A percentile compares a stretch with the other conserved stretches of the same genome.
phyloP scores from a whole-genome alignment of 2,888 invertebrate species.

The Shargacucullia verbasci region DNA sequence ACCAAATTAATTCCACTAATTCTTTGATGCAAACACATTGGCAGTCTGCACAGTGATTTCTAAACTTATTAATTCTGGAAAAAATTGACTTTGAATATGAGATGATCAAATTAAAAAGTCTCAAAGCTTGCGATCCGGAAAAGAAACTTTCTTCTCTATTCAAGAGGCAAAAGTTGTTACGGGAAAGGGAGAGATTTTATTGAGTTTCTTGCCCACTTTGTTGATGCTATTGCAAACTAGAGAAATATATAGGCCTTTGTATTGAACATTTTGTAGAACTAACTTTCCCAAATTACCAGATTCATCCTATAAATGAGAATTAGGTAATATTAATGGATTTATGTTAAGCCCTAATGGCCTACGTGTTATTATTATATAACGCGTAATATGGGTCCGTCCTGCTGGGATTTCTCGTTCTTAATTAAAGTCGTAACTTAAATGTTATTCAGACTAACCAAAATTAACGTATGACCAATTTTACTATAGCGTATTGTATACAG shows the following conservation, averaged over 20 bases:
- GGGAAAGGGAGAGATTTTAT: conserved; percentile 42
- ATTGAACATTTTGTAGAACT: neutral
- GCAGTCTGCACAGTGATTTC: too few species aligned
- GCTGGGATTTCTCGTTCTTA: conserved; percentile 23
- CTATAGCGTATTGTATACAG: conserved; percentile 8
- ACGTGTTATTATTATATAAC: conserved; percentile 17
- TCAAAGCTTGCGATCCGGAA: conserved; percentile 22
- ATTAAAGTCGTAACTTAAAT: conserved; percentile 45
- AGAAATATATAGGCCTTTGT: conserved; percentile 5
- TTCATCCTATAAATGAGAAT: conserved; percentile 5
- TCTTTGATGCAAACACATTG: too few species aligned
- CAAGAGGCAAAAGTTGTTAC: conserved; percentile 31
- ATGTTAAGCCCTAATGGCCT: conserved; percentile 6
- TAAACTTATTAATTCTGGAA: neutral
- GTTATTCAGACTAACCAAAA: conserved; percentile 22
- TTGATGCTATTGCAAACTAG: conserved; percentile 11
- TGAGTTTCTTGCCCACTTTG: conserved; percentile 35
- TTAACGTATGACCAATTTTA: conserved; percentile 24
- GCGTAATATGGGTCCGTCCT: conserved; percentile 17
- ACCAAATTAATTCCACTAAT: too few species aligned
- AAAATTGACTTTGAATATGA: conserved; percentile 27
- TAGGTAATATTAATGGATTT: conserved; percentile 2
- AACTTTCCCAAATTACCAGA: conserved; percentile 10
- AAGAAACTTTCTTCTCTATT: conserved; percentile 35
- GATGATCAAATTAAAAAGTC: conserved; percentile 37